Evolutionary conservation across 2,113 vertebrate genomes (phyloP).

Genomic region (Apodemus sylvaticus): DNA sequence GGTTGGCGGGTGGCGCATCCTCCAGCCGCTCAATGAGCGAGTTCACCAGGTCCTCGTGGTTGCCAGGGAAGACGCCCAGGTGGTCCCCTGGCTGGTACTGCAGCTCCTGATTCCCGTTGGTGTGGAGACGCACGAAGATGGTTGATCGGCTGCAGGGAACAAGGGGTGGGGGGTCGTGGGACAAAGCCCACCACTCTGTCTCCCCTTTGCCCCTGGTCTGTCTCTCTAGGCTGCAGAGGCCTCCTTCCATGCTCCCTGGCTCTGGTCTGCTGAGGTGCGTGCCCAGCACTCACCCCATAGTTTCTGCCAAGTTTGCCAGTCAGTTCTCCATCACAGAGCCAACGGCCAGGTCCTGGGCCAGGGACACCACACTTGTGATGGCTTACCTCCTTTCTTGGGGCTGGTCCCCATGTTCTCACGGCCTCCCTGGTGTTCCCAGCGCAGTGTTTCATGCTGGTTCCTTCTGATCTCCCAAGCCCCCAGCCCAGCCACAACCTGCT

Average conservation of each 20-base stretch:
- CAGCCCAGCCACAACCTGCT: not conserved
- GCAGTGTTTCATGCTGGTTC: not conserved
- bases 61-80: conserved; percentile 95
- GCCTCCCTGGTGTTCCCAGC: not conserved
- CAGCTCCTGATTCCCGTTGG: conserved; percentile 91
- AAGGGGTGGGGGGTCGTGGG: fast-evolving
- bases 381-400: not conserved
- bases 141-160: conserved; percentile 90
- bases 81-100: conserved; percentile 96
- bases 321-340: not conserved
- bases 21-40: conserved; percentile 94
- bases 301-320: not conserved
- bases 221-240: not conserved
- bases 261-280: not conserved
- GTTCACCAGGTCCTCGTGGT: conserved; percentile 94
- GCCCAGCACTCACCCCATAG: not conserved
- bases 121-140: conserved; percentile 95
- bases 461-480: not conserved
- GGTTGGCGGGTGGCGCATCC: conserved; percentile 94
- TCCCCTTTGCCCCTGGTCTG: not conserved
- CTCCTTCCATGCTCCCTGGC: not conserved
- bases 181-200: not conserved
- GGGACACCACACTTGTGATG: not conserved
- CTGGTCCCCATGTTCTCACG: not conserved
- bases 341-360: fast-evolving